Base-by-base conservation (phyloP, 2,113 vertebrate species). In the Climacteris rufus region DNA sequence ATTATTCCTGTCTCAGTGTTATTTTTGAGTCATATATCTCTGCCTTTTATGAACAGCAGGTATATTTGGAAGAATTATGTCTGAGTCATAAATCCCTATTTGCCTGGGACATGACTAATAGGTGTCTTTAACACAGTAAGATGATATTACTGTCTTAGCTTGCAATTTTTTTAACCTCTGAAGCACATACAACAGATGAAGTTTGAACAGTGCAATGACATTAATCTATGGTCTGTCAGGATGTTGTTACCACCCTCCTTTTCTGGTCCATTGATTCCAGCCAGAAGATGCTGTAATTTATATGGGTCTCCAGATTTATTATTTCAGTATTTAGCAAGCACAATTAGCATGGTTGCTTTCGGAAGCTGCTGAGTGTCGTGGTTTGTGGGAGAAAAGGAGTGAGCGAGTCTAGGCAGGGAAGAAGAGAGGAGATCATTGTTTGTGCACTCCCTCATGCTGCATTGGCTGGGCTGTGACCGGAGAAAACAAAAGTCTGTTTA, bases 11-110 rank as follows among this genome's bases (percentile, higher is more conserved):
- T 97, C 97, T 97, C 88, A 78, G 39, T 97, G 97, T 97, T 98
- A 98, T 97, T 98, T 98, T 98, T 98, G 96, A 97, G 93, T 94
- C 96, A 97, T 98, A 96, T 97, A 97, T 98, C 97, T 98, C 95
- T 97, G 96, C 95, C 97, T 98, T 98, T 98, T 97, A 98, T 98
- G 97, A 98, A 97, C 96, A 98, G 96, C 90, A 96, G 93, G 97
- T 95, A 97, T 97, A 97, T 97, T 98, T 97, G 91, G 96, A 98
- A 98, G 97, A 98, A 97, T 98, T 98, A 98, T 96, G 66, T 95
- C 77, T 97, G 95, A 98, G 91, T 98, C 98, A 98, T 98, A 98
- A 98, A 98, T 98, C 95, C 90, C 91, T 96, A 95, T 98, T 98
- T 98, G 83, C 83, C 89, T 83, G 60, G 92, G 95, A 98, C 97